phyloP scores from a whole-genome alignment of 2,113 vertebrate species.

The Sisor rabdophorus region DNA sequence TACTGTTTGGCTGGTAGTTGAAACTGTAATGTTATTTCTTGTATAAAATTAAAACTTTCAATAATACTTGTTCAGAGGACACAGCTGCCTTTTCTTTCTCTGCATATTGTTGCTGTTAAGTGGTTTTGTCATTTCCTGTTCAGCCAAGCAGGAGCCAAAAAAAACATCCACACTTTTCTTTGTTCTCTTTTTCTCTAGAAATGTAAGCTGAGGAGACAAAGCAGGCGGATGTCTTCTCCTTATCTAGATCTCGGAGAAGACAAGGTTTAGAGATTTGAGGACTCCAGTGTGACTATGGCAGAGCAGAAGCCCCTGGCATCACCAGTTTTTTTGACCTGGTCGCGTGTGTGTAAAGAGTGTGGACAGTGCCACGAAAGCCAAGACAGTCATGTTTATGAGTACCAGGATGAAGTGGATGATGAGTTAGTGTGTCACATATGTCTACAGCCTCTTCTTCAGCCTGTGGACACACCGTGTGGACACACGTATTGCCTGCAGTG shows the following conservation, averaged over 20 bases:
- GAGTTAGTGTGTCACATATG: constrained; percentile 89
- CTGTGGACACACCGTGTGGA: constrained; percentile 89
- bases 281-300: constrained; percentile 58
- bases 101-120: constrained; percentile 64
- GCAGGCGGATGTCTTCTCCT: constrained; percentile 25
- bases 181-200: constrained; percentile 60
- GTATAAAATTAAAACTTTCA: constrained; percentile 56
- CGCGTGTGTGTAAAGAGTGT: constrained; percentile 77
- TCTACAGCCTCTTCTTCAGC: constrained; percentile 83
- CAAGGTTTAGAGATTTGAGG: constrained; percentile 3
- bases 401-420: constrained; percentile 87
- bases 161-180: constrained; percentile 47
- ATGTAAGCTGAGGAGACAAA: constrained; percentile 59
- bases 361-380: constrained; percentile 77
- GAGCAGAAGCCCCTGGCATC: constrained; percentile 60
- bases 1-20: neutral
- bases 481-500: constrained; percentile 87
- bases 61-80: constrained; percentile 63
- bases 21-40: neutral
- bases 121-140: constrained; percentile 74
- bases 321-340: constrained; percentile 56
- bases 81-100: constrained; percentile 63
- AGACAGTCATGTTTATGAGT: constrained; percentile 87
- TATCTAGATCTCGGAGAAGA: constrained; percentile 12
- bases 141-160: constrained; percentile 48